Evolutionary conservation across 2,113 vertebrate species (phyloP).

Genomic region (Oreochromis tanganicae): DNA sequence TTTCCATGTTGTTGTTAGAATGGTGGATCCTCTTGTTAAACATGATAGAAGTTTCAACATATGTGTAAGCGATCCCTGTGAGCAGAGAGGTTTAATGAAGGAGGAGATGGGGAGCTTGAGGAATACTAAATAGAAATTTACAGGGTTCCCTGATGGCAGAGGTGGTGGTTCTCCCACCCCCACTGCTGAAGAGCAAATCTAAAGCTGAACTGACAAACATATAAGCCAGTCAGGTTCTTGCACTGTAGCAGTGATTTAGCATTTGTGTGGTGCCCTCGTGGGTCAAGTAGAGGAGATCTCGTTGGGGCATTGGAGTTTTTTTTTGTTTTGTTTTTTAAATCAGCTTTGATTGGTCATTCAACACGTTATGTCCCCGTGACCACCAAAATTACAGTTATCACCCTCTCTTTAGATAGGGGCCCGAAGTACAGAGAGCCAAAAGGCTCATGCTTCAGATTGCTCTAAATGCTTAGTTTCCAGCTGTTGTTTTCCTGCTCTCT

Average conservation of each 20-base stretch:
- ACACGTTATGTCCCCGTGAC: neutral
- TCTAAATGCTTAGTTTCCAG: neutral
- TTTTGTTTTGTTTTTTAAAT: neutral
- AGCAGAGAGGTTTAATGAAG: neutral
- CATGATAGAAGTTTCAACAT: neutral
- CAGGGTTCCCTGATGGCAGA: neutral
- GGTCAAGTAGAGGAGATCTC: neutral
- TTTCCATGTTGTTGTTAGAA: neutral
- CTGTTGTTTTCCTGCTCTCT: neutral
- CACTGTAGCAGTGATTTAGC: neutral
- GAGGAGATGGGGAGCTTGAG: neutral
- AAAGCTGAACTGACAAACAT: neutral
- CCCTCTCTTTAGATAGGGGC: neutral
- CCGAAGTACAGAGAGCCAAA: neutral
- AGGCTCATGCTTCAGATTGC: neutral
- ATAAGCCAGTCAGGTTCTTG: neutral
- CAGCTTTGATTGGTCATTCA: neutral
- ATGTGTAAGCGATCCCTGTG: neutral
- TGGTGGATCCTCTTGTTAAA: neutral
- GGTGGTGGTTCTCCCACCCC: neutral
- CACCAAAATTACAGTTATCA: neutral
- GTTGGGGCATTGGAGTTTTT: neutral
- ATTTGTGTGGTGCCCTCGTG: fast-evolving
- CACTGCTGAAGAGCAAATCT: neutral
- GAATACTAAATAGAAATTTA: neutral